Conservation (phyloP, 2,888 invertebrate species). For the Endotricha flammealis region DNA sequence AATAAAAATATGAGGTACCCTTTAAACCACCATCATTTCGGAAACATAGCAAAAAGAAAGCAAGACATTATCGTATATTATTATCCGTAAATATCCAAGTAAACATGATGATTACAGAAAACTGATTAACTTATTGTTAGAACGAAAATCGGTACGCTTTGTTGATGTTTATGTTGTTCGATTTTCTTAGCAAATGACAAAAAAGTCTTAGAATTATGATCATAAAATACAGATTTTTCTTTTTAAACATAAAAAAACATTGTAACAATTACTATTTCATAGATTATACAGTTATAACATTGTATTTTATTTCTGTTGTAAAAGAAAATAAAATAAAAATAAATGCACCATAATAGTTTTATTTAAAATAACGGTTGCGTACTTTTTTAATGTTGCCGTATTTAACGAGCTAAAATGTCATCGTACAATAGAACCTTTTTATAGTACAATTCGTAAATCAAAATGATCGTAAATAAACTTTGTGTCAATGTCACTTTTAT, state of each 20-base stretch:
- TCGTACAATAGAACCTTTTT: conserved; percentile 60
- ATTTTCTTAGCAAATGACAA: not conserved
- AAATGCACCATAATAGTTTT: conserved; percentile 38
- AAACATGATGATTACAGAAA: too few relatives aligned
- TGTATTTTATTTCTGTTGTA: conserved; percentile 27
- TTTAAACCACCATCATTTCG: too few relatives aligned
- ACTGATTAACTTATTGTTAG: too few relatives aligned
- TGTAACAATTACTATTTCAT: conserved; percentile 10
- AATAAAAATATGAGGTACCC: too few relatives aligned
- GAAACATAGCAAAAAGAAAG: too few relatives aligned
- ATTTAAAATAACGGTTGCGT: conserved; percentile 61
- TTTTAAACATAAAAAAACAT: conserved; percentile 6
- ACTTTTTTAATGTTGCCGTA: conserved; percentile 60
- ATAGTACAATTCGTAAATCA: conserved; percentile 58
- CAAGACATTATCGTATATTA: too few relatives aligned
- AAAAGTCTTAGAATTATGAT: not conserved
- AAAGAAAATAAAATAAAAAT: conserved; percentile 25
- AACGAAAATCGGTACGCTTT: too few relatives aligned
- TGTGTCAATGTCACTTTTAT: conserved; percentile 3
- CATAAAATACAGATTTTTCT: not conserved
- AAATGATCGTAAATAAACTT: conserved; percentile 51
- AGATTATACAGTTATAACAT: conserved; percentile 28
- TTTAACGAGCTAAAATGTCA: conserved; percentile 62
- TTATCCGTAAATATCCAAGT: too few relatives aligned
- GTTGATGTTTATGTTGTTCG: conserved; percentile 8